These are phyloP conservation scores for Megalurothrips usitatus DNA, from an alignment of 2,888 invertebrate genomes.

Conservation along the genomic window DNA sequence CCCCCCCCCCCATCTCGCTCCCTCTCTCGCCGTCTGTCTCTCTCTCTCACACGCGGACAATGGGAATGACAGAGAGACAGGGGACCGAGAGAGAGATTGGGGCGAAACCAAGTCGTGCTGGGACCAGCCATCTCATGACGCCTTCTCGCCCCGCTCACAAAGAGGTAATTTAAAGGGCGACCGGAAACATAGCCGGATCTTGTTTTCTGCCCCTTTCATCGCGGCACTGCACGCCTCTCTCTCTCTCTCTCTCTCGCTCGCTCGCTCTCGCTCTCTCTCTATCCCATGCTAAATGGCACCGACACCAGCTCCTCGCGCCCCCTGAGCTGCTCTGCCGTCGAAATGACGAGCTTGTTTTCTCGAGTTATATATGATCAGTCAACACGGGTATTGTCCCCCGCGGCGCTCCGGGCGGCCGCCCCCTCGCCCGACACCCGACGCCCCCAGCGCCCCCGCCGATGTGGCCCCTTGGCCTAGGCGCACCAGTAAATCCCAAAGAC, in stretches of 20 bases:
- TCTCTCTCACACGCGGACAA: no score
- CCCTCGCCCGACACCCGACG: not conserved
- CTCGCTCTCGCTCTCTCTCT: not conserved
- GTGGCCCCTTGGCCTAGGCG: not conserved
- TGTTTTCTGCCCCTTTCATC: no score
- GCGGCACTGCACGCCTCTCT: no score
- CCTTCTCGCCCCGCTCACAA: not conserved
- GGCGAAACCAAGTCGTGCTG: not conserved
- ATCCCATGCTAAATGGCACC: not conserved
- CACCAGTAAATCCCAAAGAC: constrained; percentile 11
- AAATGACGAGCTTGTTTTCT: constrained; percentile 5
- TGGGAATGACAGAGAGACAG: not conserved
- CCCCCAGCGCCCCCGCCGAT: not conserved
- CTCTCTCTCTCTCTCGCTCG: no score
- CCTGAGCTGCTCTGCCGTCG: not conserved
- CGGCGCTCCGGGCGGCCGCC: not conserved
- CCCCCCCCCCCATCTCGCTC: no score
- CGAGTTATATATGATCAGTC: constrained; percentile 6
- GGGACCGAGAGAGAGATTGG: not conserved
- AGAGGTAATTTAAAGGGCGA: not conserved
- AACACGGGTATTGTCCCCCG: not conserved
- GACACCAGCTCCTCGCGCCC: no score
- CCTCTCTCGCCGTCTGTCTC: no score
- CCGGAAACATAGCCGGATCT: no score
- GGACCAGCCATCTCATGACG: not conserved